Evolutionary conservation across 2,797 vertebrate genomes (phyloP), one percentile per base, ranked within the genome.

Genomic region (Sebastes minor): DNA sequence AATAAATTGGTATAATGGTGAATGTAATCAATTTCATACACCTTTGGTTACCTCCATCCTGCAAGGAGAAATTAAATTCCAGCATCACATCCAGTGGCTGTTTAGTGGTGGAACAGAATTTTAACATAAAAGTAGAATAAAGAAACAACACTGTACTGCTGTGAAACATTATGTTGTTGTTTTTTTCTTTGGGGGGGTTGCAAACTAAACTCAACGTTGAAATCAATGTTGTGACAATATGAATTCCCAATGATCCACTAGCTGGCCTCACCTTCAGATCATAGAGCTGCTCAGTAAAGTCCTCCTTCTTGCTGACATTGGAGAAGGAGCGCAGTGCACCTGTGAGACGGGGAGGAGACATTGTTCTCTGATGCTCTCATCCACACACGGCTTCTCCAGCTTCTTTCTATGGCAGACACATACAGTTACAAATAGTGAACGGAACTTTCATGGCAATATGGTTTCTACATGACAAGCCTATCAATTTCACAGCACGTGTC

Each of bases 331-430:
- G 97, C 81, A 99, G 93, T 30, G 97, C 97, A 76, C 97, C 97
- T n/a, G 98, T 99, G 89, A 99, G 97, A 60, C 98, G 96, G 74
- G 98, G 98, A 92, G 98, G 97, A 95, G 97, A 94, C 98, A 99
- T 99, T 25, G 91, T 92, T 94, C 93, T 94, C 76, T 83, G 83
- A 87, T 70, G 94, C 93, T 94, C 80, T 95, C 93, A 91, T 94
- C 93, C 94, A 93, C 87, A 87, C 82, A 90, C 93, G 38, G 76
- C 85, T 70, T 92, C 63, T 57, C 32, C 76, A n/a, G 14, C 14
- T 67, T 38, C 6, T 10, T 6, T n/a, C 69, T 78, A 1, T 3
- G 12, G 25, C 53, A 33, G 20, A 59, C 25, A 52, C 2, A 77
- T 28, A 79, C 7, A 77, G 18, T 72, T 1, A 59, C 13, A 70